phyloP scores from a whole-genome alignment of 2,113 vertebrate genomes.

The Riparia riparia region DNA sequence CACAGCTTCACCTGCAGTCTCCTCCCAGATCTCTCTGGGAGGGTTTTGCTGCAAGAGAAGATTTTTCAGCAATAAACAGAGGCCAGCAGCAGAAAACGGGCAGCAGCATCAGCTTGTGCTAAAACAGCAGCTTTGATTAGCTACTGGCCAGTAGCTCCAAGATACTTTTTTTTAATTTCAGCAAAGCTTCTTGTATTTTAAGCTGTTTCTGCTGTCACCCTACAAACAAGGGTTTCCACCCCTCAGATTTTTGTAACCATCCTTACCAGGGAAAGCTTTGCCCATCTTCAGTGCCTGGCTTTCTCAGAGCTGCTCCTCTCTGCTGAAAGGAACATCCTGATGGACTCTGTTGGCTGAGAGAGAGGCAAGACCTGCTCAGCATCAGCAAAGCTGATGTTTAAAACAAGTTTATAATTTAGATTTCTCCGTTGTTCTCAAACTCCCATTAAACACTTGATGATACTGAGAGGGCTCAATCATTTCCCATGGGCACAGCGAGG shows the following conservation, averaged over 20 bases:
- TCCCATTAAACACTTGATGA: neutral
- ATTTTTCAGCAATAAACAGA: neutral
- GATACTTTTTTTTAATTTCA: neutral
- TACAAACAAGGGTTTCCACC: too few relatives aligned
- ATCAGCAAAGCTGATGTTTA: neutral
- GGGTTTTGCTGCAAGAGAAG: neutral
- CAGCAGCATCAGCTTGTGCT: neutral
- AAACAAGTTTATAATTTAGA: neutral
- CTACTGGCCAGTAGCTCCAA: neutral
- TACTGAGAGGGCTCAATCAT: neutral
- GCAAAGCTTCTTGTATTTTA: neutral
- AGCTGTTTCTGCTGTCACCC: too few relatives aligned
- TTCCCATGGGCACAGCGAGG: neutral
- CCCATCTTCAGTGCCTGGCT: neutral
- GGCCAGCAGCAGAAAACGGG: neutral
- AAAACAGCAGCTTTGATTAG: neutral
- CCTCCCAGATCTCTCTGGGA: neutral
- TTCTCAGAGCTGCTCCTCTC: neutral
- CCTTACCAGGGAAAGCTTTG: neutral
- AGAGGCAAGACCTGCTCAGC: neutral
- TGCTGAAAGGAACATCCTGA: neutral
- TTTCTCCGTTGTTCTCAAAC: neutral
- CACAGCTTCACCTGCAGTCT: neutral
- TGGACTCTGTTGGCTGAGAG: neutral
- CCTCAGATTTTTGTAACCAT: neutral